Conservation (phyloP, 2,888 invertebrate species). For the Phania funesta region DNA sequence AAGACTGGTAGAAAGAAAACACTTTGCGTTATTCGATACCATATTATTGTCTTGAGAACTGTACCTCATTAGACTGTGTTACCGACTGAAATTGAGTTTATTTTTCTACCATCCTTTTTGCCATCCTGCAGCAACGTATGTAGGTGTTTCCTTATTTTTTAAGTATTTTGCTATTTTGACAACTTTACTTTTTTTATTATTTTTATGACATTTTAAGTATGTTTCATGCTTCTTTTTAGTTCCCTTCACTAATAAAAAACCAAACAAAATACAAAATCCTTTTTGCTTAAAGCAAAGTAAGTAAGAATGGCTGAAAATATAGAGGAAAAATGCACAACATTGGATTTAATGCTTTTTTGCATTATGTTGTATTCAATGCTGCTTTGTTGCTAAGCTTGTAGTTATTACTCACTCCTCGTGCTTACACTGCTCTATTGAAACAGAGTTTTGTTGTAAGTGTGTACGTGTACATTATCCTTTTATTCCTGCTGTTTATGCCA, state of each 20-base stretch:
- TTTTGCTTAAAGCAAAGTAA: conserved; percentile 37
- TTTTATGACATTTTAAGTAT: conserved; percentile 56
- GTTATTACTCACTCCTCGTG: conserved; percentile 61
- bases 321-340: conserved; percentile 60
- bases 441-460: background rate
- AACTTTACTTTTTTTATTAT: conserved; percentile 39
- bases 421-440: background rate
- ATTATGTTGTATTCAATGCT: conserved; percentile 52
- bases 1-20: too few relatives aligned
- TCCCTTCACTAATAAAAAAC: conserved; percentile 25
- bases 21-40: too few relatives aligned
- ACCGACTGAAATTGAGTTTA: too few relatives aligned
- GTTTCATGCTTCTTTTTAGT: conserved; percentile 45
- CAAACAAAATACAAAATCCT: conserved; percentile 51
- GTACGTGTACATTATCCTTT: conserved; percentile 46
- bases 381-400: conserved; percentile 64
- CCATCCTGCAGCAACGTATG: too few relatives aligned
- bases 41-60: too few relatives aligned
- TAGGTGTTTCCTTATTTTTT: background rate
- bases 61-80: too few relatives aligned
- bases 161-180: background rate
- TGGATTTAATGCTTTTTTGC: conserved; percentile 61
- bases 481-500: conserved; percentile 46
- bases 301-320: conserved; percentile 30
- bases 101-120: too few relatives aligned